A percentile compares a stretch with the other conserved stretches of the same genome.
Evolutionary conservation across 2,888 invertebrate genomes (phyloP).

Genomic region (Altica lythri): DNA sequence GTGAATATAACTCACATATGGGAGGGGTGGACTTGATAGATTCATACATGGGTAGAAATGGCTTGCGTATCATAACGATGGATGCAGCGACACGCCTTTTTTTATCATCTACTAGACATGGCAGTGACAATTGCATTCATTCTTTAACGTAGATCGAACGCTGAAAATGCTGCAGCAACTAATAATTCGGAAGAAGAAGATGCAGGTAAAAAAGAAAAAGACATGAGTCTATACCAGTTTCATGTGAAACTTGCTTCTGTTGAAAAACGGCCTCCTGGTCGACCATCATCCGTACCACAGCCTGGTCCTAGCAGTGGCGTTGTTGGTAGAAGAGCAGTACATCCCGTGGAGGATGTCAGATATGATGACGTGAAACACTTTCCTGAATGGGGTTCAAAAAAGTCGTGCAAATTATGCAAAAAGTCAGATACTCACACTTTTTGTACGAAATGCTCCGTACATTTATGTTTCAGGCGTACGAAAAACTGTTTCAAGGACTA

Average conservation of each 20-base stretch:
- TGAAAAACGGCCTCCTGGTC: slow-evolving; percentile 1
- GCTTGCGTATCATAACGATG: background rate
- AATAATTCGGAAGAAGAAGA: background rate
- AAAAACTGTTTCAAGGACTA: slow-evolving; percentile 8
- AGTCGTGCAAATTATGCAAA: slow-evolving; percentile 3
- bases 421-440: slow-evolving; percentile 5
- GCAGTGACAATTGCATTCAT: slow-evolving; percentile 3
- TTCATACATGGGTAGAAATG: background rate
- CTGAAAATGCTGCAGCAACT: slow-evolving; percentile 5
- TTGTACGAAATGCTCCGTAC: background rate
- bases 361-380: background rate
- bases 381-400: slow-evolving; percentile 2
- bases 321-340: slow-evolving; percentile 2
- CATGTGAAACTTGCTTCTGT: slow-evolving; percentile 5
- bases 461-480: background rate
- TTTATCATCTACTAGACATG: background rate
- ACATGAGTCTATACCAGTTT: slow-evolving; percentile 11
- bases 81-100: background rate
- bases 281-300: too few species aligned
- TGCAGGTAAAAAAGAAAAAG: background rate
- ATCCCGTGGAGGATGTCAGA: background rate
- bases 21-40: slow-evolving; percentile 2
- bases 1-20: background rate
- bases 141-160: slow-evolving; percentile 1
- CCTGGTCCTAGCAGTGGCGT: background rate